Evolutionary conservation across 2,888 invertebrate species (phyloP).

Genomic region (Drosophila borealis): DNA sequence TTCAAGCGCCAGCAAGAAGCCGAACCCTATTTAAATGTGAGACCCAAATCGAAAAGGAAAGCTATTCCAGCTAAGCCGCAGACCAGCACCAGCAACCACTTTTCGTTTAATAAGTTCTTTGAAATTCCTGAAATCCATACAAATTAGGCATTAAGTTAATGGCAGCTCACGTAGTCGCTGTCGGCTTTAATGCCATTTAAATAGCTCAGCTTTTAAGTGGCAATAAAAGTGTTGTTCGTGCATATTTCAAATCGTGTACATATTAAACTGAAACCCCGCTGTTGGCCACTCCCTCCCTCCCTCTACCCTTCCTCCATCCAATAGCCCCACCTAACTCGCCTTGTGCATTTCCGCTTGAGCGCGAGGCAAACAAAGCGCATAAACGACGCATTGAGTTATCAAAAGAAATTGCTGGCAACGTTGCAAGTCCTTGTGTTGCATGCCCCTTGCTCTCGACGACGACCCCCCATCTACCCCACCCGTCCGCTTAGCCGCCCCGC

Average conservation of each 20-base stretch:
- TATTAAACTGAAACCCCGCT: constrained; percentile 23
- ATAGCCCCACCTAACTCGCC: neutral
- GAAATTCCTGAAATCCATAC: constrained; percentile 14
- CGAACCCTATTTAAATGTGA: neutral
- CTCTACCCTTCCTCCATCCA: neutral
- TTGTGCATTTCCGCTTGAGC: constrained; percentile 66
- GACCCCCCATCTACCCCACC: neutral
- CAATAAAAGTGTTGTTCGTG: constrained; percentile 60
- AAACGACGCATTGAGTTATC: constrained; percentile 69
- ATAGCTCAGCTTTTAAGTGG: constrained; percentile 54
- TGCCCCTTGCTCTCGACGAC: no score
- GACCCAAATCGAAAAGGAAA: neutral
- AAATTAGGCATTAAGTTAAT: constrained; percentile 47
- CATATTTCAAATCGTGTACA: constrained; percentile 42
- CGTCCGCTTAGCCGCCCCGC: neutral
- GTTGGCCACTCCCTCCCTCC: neutral
- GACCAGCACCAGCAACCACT: neutral
- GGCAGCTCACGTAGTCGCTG: constrained; percentile 40
- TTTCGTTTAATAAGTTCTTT: constrained; percentile 17
- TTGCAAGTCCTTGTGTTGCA: constrained; percentile 30
- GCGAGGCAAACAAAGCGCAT: constrained; percentile 71
- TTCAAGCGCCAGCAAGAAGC: no score
- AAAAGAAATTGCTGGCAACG: constrained; percentile 63
- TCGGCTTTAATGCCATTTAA: constrained; percentile 49
- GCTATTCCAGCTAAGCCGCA: neutral